These are phyloP conservation scores for Lithophane socia DNA, from an alignment of 2,888 invertebrate genomes.

Conservation along the genomic window DNA sequence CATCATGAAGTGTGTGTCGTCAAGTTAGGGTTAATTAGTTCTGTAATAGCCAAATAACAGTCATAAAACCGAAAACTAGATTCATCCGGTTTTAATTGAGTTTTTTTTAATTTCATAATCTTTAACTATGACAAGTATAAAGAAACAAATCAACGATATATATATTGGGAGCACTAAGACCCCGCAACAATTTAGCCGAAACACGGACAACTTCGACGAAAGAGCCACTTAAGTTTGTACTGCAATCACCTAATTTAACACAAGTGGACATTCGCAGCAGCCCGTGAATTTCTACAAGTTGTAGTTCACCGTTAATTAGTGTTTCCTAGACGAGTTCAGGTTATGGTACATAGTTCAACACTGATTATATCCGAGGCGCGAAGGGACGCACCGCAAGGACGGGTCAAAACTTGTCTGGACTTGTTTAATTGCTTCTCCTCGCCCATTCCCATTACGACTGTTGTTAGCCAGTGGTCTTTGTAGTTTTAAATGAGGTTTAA, in stretches of 20 bases:
- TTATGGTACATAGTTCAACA: conserved; percentile 69
- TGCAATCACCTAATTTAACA: conserved; percentile 54
- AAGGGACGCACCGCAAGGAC: conserved; percentile 72
- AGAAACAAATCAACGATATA: background rate
- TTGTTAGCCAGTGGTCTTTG: conserved; percentile 61
- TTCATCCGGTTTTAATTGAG: background rate
- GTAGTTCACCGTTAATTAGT: conserved; percentile 66
- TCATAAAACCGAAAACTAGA: background rate
- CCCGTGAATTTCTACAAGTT: conserved; percentile 55
- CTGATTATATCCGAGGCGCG: conserved; percentile 76
- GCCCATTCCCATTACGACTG: conserved; percentile 65
- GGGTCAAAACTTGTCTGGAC: conserved; percentile 72
- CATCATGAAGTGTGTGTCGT: no score
- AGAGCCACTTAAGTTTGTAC: conserved; percentile 34
- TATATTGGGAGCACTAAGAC: background rate
- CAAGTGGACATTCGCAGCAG: conserved; percentile 51
- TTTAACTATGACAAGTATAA: background rate
- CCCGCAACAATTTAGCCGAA: background rate
- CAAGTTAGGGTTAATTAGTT: background rate
- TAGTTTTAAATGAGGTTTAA: conserved; percentile 68
- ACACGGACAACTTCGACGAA: conserved; percentile 17
- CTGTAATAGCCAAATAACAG: background rate
- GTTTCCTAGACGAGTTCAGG: conserved; percentile 59
- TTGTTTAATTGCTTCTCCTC: conserved; percentile 75
- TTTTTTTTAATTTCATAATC: background rate